These are phyloP conservation scores for Carabus problematicus DNA, from an alignment of 2,888 invertebrate species.

Conservation along the genomic window DNA sequence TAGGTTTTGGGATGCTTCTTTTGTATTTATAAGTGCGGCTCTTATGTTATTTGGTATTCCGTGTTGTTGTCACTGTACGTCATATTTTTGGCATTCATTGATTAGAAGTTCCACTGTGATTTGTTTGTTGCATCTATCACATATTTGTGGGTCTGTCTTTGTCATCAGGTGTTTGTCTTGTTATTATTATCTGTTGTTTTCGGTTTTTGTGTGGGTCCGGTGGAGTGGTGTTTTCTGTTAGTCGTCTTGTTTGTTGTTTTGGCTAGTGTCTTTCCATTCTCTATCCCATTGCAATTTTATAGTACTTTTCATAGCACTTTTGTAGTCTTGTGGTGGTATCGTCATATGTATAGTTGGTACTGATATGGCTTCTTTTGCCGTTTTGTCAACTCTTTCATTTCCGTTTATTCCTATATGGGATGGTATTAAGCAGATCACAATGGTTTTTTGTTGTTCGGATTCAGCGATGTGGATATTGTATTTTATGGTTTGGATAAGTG, in stretches of 20 bases:
- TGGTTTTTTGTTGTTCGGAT: no score
- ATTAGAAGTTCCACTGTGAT: constrained; percentile 1
- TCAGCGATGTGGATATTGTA: no score
- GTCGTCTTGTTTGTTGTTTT: constrained; percentile 18
- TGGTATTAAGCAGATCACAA: no score
- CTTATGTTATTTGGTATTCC: no score
- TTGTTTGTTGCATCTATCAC: background rate
- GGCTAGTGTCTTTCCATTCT: constrained; percentile 4
- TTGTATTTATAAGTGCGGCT: no score
- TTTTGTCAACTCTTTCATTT: constrained; percentile 18
- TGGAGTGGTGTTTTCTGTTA: background rate
- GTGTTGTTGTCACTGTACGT: background rate
- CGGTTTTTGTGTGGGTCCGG: background rate
- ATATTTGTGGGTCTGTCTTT: constrained; percentile 1
- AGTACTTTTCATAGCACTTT: background rate
- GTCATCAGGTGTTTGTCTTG: constrained; percentile 7
- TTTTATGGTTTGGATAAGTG: no score
- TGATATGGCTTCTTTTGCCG: constrained; percentile 13
- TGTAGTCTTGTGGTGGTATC: background rate
- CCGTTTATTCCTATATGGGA: constrained; percentile 17
- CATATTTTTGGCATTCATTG: background rate
- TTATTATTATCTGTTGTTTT: background rate
- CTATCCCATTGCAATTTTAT: background rate
- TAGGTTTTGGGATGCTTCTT: no score
- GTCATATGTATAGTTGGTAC: background rate